Evolutionary conservation across 2,797 vertebrate species (phyloP).

Genomic region (Fistularia commersonii): DNA sequence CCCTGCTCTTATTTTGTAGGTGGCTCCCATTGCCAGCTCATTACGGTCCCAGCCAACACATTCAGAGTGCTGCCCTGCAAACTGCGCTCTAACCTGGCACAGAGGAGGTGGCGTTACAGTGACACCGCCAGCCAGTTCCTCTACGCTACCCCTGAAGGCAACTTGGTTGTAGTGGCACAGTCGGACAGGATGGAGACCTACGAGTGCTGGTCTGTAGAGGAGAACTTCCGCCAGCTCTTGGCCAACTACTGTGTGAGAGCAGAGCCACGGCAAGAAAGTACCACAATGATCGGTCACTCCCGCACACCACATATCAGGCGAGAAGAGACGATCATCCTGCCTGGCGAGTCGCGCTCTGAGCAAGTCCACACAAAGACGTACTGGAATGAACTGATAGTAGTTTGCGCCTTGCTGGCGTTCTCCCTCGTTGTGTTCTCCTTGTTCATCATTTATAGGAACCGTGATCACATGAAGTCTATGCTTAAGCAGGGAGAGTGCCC

Average conservation of each 20-base stretch:
- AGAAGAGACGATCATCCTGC: conserved; percentile 56
- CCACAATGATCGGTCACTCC: conserved; percentile 55
- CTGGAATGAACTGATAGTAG: conserved; percentile 89
- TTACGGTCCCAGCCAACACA: conserved; percentile 76
- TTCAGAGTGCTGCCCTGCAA: conserved; percentile 82
- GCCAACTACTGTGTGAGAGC: conserved; percentile 84
- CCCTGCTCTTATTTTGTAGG: conserved; percentile 25
- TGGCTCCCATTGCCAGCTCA: conserved; percentile 66
- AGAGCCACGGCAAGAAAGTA: conserved; percentile 47
- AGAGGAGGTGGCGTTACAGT: conserved; percentile 80
- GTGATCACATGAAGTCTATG: conserved; percentile 83
- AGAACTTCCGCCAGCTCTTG: conserved; percentile 84
- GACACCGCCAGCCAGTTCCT: conserved; percentile 71
- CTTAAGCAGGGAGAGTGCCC: conserved; percentile 81
- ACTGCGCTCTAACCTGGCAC: conserved; percentile 86
- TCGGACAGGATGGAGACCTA: conserved; percentile 76
- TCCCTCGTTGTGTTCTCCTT: conserved; percentile 74
- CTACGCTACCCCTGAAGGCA: conserved; percentile 80
- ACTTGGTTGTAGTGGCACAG: conserved; percentile 85
- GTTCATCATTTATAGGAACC: conserved; percentile 84
- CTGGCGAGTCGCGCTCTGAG: conserved; percentile 47
- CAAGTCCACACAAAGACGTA: conserved; percentile 79
- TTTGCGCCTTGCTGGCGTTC: conserved; percentile 77
- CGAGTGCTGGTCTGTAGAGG: conserved; percentile 90
- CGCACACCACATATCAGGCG: conserved; percentile 53